Conservation (phyloP, 2,113 vertebrate genomes). For the Gulo gulo region DNA sequence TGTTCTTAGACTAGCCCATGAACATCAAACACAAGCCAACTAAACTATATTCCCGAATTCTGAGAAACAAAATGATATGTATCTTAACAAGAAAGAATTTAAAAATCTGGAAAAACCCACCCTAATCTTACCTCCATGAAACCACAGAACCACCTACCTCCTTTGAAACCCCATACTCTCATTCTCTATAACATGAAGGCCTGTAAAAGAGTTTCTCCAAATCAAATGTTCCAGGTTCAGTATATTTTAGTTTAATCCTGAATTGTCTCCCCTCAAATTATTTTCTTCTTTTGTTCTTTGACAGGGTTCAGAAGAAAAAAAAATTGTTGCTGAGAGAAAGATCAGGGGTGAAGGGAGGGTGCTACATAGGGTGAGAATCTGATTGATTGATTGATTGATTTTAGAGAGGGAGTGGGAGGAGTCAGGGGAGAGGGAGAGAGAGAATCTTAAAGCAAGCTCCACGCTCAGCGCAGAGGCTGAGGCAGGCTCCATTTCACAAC, state of each 20-base stretch:
- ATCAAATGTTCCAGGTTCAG: background rate
- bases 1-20: background rate
- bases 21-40: background rate
- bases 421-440: background rate
- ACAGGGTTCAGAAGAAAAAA: slow-evolving; percentile 25
- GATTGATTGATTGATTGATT: background rate
- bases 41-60: background rate
- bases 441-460: background rate
- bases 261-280: slow-evolving; percentile 31
- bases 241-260: slow-evolving; percentile 34
- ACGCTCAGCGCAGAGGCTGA: background rate
- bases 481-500: background rate
- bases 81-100: background rate
- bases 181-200: background rate
- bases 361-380: background rate
- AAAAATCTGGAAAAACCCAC: background rate
- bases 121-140: background rate
- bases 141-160: background rate
- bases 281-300: slow-evolving; percentile 54
- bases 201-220: background rate
- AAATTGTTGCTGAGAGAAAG: background rate
- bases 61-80: background rate
- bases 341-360: background rate
- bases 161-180: background rate
- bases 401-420: background rate